phyloP scores from a whole-genome alignment of 2,113 vertebrate species.

The Gorsachius goisagi region DNA sequence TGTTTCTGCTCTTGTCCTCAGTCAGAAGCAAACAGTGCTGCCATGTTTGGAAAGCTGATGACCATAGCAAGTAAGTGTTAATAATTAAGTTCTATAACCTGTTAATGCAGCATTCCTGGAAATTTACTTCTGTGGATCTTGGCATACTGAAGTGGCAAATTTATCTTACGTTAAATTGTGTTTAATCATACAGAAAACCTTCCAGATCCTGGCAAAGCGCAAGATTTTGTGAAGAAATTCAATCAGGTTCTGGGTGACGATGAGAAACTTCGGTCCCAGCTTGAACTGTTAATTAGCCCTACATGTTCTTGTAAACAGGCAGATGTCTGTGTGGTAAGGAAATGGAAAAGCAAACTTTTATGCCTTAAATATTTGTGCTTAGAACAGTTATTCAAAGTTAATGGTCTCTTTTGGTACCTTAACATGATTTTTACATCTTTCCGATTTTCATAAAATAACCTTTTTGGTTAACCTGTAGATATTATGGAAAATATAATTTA shows the following conservation, averaged over 20 bases:
- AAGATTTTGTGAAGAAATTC: slow-evolving; percentile 99
- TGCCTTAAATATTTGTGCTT: background rate
- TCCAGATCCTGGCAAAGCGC: slow-evolving; percentile 96
- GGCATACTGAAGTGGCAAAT: background rate
- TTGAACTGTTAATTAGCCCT: slow-evolving; percentile 94
- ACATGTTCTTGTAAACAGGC: slow-evolving; percentile 98
- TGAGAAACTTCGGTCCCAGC: slow-evolving; percentile 91
- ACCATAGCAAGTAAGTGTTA: slow-evolving; percentile 93
- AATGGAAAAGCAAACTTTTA: background rate
- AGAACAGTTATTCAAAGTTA: background rate
- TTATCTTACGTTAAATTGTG: slow-evolving; percentile 3
- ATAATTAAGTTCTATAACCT: background rate
- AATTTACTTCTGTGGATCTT: background rate
- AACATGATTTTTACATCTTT: background rate
- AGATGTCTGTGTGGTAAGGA: slow-evolving; percentile 96
- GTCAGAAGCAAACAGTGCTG: slow-evolving; percentile 94
- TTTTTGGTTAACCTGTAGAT: background rate
- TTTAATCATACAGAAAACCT: slow-evolving; percentile 86
- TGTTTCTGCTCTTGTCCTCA: slow-evolving; percentile 68
- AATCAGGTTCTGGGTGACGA: slow-evolving; percentile 97
- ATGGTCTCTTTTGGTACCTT: background rate
- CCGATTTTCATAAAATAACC: background rate
- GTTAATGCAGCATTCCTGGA: background rate
- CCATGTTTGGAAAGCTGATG: slow-evolving; percentile 98
- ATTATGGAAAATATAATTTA: background rate